Evolutionary conservation across 2,888 invertebrate species (phyloP), one percentile per base, ranked within the genome.

Genomic region (Atethmia centrago): DNA sequence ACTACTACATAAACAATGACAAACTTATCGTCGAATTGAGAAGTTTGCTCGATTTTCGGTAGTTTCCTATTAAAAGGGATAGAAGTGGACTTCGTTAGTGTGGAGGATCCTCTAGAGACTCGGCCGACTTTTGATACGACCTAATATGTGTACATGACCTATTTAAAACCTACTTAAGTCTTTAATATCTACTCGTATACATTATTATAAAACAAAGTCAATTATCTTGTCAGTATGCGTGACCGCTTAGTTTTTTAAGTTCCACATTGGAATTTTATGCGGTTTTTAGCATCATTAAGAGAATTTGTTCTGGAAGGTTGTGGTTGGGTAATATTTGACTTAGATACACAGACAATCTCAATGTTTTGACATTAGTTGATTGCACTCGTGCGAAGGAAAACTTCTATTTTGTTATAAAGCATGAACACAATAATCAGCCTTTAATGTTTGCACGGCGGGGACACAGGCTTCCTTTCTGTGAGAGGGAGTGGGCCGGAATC

Each of bases 51-150:
- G 21, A 61, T 55, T 79, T 61, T 55, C 21, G 61, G 14, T 10
- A 62, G 10, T 36, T 42, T 71, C 12, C 8, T 74, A n/a, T 75
- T 53, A 47, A 4, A 53, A 12, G 28, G 42, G 28, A 21, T 19
- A 53, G 31, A 56, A 79, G 42, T 56, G 61, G 59, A 56, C 71
- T 36, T 76, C 53, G 61, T 62, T 56, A 79, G 55, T 56, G 72
- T 55, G 14, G 16, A 19, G 14, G n/a, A 61, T 55, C 71, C 42
- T 79, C 71, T 14, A n/a, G 75, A 47, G 79, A 25, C 31, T 8
- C n/a, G 51, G 2, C 25, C 21, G 14, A n/a, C 28, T 40, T 42
- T 31, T 70, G 47, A 79, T 40, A 47, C 21, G 10, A n/a, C 14
- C 21, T 36, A 28, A 31, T 76, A 62, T 25, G 19, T 36, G 10